Percentiles rank a stretch among this genome's conserved stretches.
phyloP scores from a whole-genome alignment of 2,113 vertebrate genomes.

The Chamaea fasciata region DNA sequence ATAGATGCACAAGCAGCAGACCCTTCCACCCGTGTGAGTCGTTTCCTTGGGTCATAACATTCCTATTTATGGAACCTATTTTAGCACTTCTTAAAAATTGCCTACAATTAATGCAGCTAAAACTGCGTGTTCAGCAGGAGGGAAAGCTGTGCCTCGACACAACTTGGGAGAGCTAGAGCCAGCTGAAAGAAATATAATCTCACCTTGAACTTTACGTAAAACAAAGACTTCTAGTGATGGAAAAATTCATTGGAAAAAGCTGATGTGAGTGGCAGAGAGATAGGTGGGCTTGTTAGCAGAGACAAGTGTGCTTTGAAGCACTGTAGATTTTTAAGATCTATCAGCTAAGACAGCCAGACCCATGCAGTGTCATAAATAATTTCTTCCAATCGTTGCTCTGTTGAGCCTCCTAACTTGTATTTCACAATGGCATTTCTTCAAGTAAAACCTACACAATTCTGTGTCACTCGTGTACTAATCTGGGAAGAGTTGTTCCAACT shows the following conservation, averaged over 20 bases:
- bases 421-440: not conserved
- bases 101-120: not conserved
- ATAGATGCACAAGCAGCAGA: not conserved
- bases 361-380: not conserved
- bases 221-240: not conserved
- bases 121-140: not conserved
- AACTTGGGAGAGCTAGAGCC: not conserved
- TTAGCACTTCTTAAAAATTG: not conserved
- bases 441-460: not conserved
- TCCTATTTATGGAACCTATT: constrained; percentile 12
- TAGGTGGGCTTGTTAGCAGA: not conserved
- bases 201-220: not conserved
- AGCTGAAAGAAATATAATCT: not conserved
- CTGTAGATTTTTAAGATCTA: not conserved
- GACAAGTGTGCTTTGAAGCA: not conserved
- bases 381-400: not conserved
- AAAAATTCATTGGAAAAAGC: not conserved
- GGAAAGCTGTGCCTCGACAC: not conserved
- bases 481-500: not conserved
- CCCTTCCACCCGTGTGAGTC: not conserved
- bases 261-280: not conserved
- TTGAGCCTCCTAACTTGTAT: not conserved
- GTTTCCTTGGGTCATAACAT: not conserved
- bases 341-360: not conserved
- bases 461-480: not conserved